Evolutionary conservation across 2,888 invertebrate genomes (phyloP), one percentile per base, ranked within the genome.

Genomic region (Phyto melanocephala): DNA sequence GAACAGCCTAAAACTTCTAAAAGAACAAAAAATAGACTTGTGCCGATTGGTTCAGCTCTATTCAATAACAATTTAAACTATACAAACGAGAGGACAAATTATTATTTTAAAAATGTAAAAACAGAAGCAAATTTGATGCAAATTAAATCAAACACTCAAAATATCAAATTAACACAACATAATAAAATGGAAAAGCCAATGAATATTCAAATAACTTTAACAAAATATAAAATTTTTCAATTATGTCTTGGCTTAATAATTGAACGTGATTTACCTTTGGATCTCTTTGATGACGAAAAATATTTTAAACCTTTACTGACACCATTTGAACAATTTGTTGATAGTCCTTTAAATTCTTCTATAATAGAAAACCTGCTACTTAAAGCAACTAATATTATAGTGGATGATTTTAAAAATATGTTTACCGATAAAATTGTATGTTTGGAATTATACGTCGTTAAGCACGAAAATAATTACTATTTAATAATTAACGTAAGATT

Each of bases 211-310:
- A 74, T 62, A 8, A 20, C 15, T 17, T 13, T 56, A 11, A 67
- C 45, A 24, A 75, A 67, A 40, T 47, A 24, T 1, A 10, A 4
- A 33, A 67, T 67, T 58, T 40, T 67, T 1, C 56, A 75, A 20
- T 17, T 67, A 56, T 75, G 75, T 45, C n/a, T 75, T 24, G 65
- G 47, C 1, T 58, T 75, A n/a, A 20, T 75, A 15, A 58, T 67
- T 20, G 33, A 67, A 20, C 52, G 65, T 10, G 58, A 75, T 20
- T 20, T 75, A n/a, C 11, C 11, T 8, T 11, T 75, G 8, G 58
- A 11, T 47, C 65, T 75, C 17, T 75, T 75, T 40, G 58, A 75
- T 75, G 65, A 75, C 24, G 17, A 63, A 2, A 24, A 11, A 20
- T 47, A 47, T 42, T 75, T 75, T 24, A 75, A 75, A 20, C 47